Conservation (phyloP, 2,888 invertebrate species). For the Phyllotreta striolata region DNA sequence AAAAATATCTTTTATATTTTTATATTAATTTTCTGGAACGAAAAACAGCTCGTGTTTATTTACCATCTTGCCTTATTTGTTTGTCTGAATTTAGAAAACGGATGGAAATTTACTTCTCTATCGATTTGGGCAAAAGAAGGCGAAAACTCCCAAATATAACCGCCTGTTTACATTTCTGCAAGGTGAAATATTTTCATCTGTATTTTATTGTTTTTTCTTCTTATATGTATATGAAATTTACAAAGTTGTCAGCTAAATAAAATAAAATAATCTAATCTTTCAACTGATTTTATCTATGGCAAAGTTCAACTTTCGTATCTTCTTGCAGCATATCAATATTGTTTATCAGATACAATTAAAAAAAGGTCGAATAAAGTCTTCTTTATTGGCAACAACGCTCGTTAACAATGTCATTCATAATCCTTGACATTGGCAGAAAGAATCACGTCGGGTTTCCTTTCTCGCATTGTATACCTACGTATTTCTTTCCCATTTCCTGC, state of each 20-base stretch:
- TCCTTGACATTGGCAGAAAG: constrained; percentile 9
- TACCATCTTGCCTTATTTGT: constrained; percentile 2
- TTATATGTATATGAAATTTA: too few species aligned
- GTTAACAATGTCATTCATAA: not conserved
- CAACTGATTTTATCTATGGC: not conserved
- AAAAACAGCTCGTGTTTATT: not conserved
- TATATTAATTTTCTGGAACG: too few species aligned
- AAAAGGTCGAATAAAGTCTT: not conserved
- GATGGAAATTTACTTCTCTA: not conserved
- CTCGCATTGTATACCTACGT: not conserved
- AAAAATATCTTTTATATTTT: too few species aligned
- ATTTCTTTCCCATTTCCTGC: constrained; percentile 4
- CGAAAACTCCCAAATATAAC: not conserved
- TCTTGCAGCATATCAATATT: too few species aligned
- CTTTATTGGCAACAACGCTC: constrained; percentile 5
- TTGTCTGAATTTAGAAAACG: not conserved
- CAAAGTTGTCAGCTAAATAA: not conserved
- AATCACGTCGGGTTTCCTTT: constrained; percentile 4
- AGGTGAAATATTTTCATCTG: not conserved
- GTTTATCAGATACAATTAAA: too few species aligned
- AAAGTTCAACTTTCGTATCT: too few species aligned
- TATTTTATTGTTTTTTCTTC: constrained; percentile 1
- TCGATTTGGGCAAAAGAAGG: constrained; percentile 4
- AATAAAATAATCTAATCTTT: not conserved
- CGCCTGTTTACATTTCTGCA: constrained; percentile 2